phyloP scores from a whole-genome alignment of 2,797 vertebrate genomes.

The Pogoniulus pusillus region DNA sequence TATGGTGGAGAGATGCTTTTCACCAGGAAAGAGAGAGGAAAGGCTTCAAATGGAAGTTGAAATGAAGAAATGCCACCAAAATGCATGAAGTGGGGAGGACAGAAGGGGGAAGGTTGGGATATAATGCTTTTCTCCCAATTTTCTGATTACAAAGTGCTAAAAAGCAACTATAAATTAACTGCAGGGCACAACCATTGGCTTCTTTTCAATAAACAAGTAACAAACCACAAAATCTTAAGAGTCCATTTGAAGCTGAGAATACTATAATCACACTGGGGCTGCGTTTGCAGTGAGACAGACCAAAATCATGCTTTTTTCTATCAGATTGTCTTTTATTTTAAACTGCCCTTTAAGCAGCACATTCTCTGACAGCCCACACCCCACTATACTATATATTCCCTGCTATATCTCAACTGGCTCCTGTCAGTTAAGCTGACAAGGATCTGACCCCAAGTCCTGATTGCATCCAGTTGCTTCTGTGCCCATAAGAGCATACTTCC shows the following conservation, averaged over 20 bases:
- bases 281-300: neutral
- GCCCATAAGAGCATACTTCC: neutral
- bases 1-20: constrained; percentile 21
- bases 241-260: neutral
- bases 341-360: neutral
- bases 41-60: neutral
- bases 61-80: neutral
- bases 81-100: neutral
- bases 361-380: neutral
- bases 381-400: neutral
- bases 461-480: neutral
- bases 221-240: neutral
- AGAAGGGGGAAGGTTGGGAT: neutral
- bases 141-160: neutral
- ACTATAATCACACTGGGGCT: neutral
- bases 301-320: neutral
- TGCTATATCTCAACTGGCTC: neutral
- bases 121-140: neutral
- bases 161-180: neutral
- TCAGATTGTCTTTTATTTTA: neutral
- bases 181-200: neutral
- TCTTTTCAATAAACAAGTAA: neutral
- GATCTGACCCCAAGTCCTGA: neutral
- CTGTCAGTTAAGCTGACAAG: neutral
- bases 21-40: neutral